Evolutionary conservation across 2,113 vertebrate species (phyloP), one percentile per base, ranked within the genome.

Genomic region (Upupa epops): DNA sequence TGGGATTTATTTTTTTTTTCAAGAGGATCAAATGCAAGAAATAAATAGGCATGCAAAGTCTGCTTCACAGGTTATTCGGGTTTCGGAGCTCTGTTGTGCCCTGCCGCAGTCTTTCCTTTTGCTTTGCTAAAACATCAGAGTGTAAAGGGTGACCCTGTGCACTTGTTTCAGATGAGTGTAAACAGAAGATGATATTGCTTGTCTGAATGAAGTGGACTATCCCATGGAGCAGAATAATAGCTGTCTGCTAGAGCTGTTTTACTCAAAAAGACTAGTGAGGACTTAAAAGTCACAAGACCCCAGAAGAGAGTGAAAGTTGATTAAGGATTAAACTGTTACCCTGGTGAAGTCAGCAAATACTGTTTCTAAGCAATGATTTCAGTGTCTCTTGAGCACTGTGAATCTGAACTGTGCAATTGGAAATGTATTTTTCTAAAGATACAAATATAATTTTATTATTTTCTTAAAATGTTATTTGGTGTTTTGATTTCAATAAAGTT

Each of bases 271-370:
- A 89, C 88, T 79, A 96, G 96, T 36, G 93, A 97, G 89, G 95
- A 97, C 95, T 97, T 97, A 95, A 97, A 98, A 97, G 94, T 95
- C 66, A 8, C 96, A 96, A 95, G 96, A 96, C 93, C 79, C 92
- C 93, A 96, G 96, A 97, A 94, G 78, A 96, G 89, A 85, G 96
- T 95, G 95, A 97, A 97, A 97, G 96, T 97, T 97, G 97, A 97
- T 98, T 97, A 96, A 96, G 97, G 97, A 98, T 98, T 97, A 98
- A 96, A 94, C 96, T 96, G 97, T 97, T 97, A 93, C 97, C 97
- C 94, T 90, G 96, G 98, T 96, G 97, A 98, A 97, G 95, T 97
- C 96, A 97, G 97, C 96, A 98, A 98, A 98, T 96, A 97, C 94
- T 97, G 96, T 98, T 97, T 97, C 97, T 96, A 98, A 97, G 97